Base-by-base conservation (phyloP, 2,797 vertebrate genomes). In the Brachymystax lenok region DNA sequence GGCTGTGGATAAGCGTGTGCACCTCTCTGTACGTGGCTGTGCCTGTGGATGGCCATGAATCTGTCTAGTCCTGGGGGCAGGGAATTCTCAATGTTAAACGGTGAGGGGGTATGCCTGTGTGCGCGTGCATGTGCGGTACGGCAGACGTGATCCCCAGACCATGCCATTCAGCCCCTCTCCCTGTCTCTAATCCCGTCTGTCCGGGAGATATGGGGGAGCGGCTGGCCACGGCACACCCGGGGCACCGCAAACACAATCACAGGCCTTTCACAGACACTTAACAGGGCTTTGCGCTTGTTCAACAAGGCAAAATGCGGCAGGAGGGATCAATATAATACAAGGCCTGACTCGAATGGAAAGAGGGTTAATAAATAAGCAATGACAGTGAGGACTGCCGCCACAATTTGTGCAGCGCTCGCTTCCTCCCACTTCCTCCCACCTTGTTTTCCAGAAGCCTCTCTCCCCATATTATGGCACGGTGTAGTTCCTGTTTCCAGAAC, bases 181-280 rank as follows among this genome's bases (percentile, higher is more conserved):
- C 85, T 79, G 85, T 88, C 85, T 89, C 90, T 92, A 92, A 93
- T 92, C 91, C 93, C 87, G 90, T 85, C 93, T 93, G 93, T 92
- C 92, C 88, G 83, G 84, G 84, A 93, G 92, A 93, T 93, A 93
- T 89, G 88, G 85, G 80, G 87, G 82, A 86, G 88, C 83, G 83
- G 85, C 81, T 80, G 84, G 82, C 85, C 78, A 77, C 86, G 59
- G 81, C 85, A 80, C 87, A 88, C 87, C 87, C 87, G 77, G 83
- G 87, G 91, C 82, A 77, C 89, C 79, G 56, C 90, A 89, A 89
- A 90, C 90, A 91, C 91, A 91, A 91, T 91, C 92, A 91, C 85
- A 78, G 83, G 86, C 86, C 90, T 92, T 92, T 91, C 90, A 90
- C 88, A 89, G 85, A 91, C 90, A 89, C 91, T 92, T 93, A 91